Evolutionary conservation across 1,140 invertebrate species (phyloP), one percentile per base, ranked within the genome.

Genomic region (Liolophura sinensis): DNA sequence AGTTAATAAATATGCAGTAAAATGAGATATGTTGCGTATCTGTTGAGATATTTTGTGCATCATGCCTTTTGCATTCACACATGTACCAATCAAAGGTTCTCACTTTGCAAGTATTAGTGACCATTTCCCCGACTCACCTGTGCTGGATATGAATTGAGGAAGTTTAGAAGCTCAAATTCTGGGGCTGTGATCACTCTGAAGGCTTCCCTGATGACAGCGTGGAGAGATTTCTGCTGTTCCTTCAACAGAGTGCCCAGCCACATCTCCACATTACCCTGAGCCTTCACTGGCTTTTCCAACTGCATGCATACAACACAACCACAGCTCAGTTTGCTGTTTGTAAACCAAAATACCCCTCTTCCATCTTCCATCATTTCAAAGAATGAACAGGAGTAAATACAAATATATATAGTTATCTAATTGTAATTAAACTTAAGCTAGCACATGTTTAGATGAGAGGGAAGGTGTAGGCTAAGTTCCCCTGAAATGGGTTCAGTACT

Each of bases 251-350:
- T 92, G 71, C 92, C 96, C 48, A 98, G 85, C 96, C 96, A 98
- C 0, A 92, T 90, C 86, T 98, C 96, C 3, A 98, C 95, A 25
- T 94, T 96, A 40, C 95, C 95, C 80, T 97, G 93, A 7, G 95
- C 95, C 58, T 92, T 87, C 0, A 97, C 93, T 12, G 93, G 90
- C 69, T 91, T 89, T 78, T 97, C 94, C 50, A 98, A 82, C 86
- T 92, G 86, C 48, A 63, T 76, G 75, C 70, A 67, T 60, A 68
- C 52, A 24, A 20, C 7, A 31, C 51, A 40, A 40, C 31, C 31
- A 40, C 31, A 40, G 31, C 31, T 40, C 31, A 40, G 9, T 40
- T 3, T 40, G 9, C 31, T 3, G 31, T 40, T 40, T 40, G 9
- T 40, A 40, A 11, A 27, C n/a, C 20, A 20, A 11, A 40, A 49